Conservation (phyloP, 2,888 invertebrate genomes). For the Bombyx huttoni region DNA sequence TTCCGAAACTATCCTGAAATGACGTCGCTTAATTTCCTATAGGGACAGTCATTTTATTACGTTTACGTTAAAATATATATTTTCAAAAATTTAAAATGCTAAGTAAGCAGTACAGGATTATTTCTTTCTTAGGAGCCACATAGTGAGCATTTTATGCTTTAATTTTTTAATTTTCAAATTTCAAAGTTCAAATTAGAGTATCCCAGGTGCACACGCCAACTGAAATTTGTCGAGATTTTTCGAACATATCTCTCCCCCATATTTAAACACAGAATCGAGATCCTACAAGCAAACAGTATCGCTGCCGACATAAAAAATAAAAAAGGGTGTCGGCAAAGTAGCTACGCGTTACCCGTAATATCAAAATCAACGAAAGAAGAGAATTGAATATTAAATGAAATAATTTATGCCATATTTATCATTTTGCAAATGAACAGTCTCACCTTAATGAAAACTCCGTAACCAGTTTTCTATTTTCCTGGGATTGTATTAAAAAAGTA, state of each 20-base stretch:
- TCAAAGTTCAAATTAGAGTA: background rate
- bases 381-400: slow-evolving; percentile 74
- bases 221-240: slow-evolving; percentile 52
- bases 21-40: slow-evolving; percentile 21
- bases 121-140: too few relatives aligned
- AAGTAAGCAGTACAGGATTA: too few relatives aligned
- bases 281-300: slow-evolving; percentile 62
- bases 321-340: slow-evolving; percentile 65
- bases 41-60: background rate
- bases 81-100: too few relatives aligned
- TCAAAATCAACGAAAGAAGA: slow-evolving; percentile 57
- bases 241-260: slow-evolving; percentile 53
- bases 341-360: slow-evolving; percentile 51
- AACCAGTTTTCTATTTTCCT: slow-evolving; percentile 30
- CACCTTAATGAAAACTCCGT: slow-evolving; percentile 68
- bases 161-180: background rate
- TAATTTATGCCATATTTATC: slow-evolving; percentile 74
- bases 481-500: slow-evolving; percentile 1
- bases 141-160: background rate
- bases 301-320: slow-evolving; percentile 33
- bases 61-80: too few relatives aligned
- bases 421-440: slow-evolving; percentile 70
- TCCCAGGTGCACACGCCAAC: slow-evolving; percentile 36
- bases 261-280: slow-evolving; percentile 67
- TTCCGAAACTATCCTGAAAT: slow-evolving; percentile 58